Percentiles rank a stretch among this genome's conserved stretches.
phyloP scores from a whole-genome alignment of 2,797 vertebrate genomes.

The Poecilia picta region DNA sequence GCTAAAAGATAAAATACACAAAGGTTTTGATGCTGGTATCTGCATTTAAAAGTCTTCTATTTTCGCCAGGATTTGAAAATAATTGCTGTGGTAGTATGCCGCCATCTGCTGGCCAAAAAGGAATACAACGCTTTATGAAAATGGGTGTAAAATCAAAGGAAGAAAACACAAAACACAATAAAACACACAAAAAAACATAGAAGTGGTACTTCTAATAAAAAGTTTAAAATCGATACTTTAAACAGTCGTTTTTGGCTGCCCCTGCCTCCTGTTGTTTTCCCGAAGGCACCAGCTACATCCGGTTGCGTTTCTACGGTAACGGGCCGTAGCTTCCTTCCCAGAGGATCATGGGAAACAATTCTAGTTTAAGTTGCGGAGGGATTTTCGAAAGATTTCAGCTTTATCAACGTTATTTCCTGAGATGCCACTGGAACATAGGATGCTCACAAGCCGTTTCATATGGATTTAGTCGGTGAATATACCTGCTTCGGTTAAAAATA shows the following conservation, averaged over 20 bases:
- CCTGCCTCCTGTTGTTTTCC: neutral
- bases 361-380: slow-evolving; percentile 68
- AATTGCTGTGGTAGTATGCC: slow-evolving; percentile 12
- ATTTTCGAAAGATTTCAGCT: slow-evolving; percentile 74
- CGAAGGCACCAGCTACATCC: neutral
- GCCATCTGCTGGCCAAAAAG: slow-evolving; percentile 62
- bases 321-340: slow-evolving; percentile 53
- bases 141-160: neutral
- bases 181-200: too few species aligned
- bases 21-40: slow-evolving; percentile 25
- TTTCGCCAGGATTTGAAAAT: neutral
- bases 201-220: neutral
- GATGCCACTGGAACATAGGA: accelerated
- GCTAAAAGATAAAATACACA: slow-evolving; percentile 36
- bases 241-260: neutral
- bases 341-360: slow-evolving; percentile 72
- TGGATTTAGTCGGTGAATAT: neutral
- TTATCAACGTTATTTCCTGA: slow-evolving; percentile 14
- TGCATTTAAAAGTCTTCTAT: slow-evolving; percentile 16
- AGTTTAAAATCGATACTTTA: neutral
- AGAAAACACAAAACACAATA: neutral
- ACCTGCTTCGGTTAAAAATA: neutral
- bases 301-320: slow-evolving; percentile 71
- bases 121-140: neutral
- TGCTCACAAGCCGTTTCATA: accelerated